Evolutionary conservation across 2,797 vertebrate species (phyloP), one percentile per base, ranked within the genome.

Genomic region (Trachurus trachurus): DNA sequence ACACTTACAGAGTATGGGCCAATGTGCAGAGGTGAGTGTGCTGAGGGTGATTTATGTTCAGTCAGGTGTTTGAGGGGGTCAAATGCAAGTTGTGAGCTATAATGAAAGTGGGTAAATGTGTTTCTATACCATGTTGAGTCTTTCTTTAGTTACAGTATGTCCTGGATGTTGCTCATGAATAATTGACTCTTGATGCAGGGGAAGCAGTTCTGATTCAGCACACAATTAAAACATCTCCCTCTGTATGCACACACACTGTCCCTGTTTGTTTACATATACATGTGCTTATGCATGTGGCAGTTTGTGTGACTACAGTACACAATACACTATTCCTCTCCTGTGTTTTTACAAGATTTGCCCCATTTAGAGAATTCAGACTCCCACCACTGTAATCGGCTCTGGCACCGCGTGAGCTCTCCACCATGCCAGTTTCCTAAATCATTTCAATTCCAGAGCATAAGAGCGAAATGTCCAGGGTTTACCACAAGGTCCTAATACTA

Each of bases 311-410:
- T 75, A 52, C 53, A 58, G 37, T 54, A 79, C 67, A 74, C 73
- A 78, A 84, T 76, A 45, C 61, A 15, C 73, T 21, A 37, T 69
- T 60, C 74, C 76, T 75, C 82, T 74, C 21, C 12, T 71, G 47
- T 73, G 71, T 87, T 87, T 84, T 65, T 77, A 88, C 83, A 74
- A 77, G 50, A 76, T 79, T 82, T 74, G 64, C 66, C 80, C 83
- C 83, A 84, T 90, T 90, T 87, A 83, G 82, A 76, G 83, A 85
- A 82, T 82, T 86, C 74, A 64, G 66, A 76, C 68, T 87, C 82
- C 70, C 78, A 74, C 81, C 67, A 63, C 78, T 72, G 70, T 87
- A 80, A 90, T 89, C 57, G 42, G 63, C 81, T 75, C 84, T 87
- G 83, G 87, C 82, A 83, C 57, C 2, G 13, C 60, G 63, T 40